These are phyloP conservation scores for Cichladusa arquata DNA, from an alignment of 2,113 vertebrate genomes.

Conservation along the genomic window DNA sequence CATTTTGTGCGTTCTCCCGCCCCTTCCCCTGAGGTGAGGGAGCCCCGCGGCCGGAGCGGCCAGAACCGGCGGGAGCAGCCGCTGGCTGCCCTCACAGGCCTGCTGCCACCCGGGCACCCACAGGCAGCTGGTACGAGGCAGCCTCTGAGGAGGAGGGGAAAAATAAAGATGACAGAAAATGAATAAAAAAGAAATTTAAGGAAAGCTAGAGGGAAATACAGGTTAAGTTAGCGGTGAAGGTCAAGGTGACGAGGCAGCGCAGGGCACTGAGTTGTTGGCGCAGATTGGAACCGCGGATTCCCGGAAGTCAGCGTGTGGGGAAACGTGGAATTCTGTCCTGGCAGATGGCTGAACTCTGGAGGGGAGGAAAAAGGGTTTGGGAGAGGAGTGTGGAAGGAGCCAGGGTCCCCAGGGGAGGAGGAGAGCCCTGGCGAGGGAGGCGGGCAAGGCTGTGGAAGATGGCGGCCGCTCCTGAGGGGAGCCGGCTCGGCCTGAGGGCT, in stretches of 20 bases:
- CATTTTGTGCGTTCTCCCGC: not conserved
- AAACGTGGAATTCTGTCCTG: not conserved
- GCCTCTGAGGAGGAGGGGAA: too few species aligned
- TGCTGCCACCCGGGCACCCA: rapidly evolving
- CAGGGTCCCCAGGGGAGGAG: too few species aligned
- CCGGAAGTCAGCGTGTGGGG: rapidly evolving
- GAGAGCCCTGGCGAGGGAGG: rapidly evolving
- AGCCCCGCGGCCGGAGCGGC: rapidly evolving
- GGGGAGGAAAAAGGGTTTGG: not conserved
- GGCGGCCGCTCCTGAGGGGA: not conserved
- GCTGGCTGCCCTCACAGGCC: not conserved
- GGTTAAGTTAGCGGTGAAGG: not conserved
- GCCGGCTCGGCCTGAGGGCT: too few species aligned
- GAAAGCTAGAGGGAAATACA: not conserved
- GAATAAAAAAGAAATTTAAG: not conserved
- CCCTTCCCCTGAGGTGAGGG: not conserved
- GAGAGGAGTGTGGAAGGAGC: not conserved
- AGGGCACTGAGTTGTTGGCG: rapidly evolving
- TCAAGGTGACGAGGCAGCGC: not conserved
- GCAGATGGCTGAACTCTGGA: not conserved
- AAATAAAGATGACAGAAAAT: not conserved
- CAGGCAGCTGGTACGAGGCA: too few species aligned
- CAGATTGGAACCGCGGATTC: rapidly evolving
- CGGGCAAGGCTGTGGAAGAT: not conserved
- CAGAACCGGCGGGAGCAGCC: rapidly evolving